These are phyloP conservation scores for Drosophila parabipectinata DNA, from an alignment of 1,140 invertebrate genomes.

Conservation along the genomic window DNA sequence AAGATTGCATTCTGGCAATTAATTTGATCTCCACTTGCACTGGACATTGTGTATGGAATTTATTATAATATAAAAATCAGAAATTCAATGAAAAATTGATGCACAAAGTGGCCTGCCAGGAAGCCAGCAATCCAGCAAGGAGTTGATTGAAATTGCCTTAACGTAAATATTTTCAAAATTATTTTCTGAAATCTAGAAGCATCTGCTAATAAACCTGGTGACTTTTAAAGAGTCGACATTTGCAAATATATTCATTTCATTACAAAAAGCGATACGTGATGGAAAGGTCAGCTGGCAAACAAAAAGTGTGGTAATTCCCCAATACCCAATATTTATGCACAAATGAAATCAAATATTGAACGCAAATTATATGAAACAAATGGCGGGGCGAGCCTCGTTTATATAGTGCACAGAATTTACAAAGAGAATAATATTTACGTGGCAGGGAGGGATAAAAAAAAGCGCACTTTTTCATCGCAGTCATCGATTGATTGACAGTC, in stretches of 20 bases:
- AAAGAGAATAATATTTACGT: constrained; percentile 4
- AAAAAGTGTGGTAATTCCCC: constrained; percentile 6
- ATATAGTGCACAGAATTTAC: not conserved
- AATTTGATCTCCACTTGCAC: constrained; percentile 30
- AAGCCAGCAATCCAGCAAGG: constrained; percentile 19
- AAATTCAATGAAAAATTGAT: constrained; percentile 57
- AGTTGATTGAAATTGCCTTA: constrained; percentile 34
- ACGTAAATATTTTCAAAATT: constrained; percentile 12
- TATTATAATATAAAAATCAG: constrained; percentile 15
- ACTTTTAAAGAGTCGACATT: not conserved
- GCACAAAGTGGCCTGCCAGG: constrained; percentile 20
- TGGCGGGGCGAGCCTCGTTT: constrained; percentile 4
- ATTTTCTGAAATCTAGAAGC: not conserved
- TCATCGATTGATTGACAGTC: constrained; percentile 74
- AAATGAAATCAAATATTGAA: constrained; percentile 45
- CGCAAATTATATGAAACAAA: constrained; percentile 46
- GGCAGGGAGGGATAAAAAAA: constrained; percentile 31
- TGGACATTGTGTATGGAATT: constrained; percentile 22
- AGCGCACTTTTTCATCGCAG: constrained; percentile 11
- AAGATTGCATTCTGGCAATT: constrained; percentile 27
- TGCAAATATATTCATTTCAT: not conserved
- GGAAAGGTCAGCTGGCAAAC: not conserved
- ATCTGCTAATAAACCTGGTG: not conserved
- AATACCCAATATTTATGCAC: constrained; percentile 18
- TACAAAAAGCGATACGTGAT: constrained; percentile 6